Conservation (phyloP, 2,888 invertebrate genomes). For the Cheilosia variabilis region DNA sequence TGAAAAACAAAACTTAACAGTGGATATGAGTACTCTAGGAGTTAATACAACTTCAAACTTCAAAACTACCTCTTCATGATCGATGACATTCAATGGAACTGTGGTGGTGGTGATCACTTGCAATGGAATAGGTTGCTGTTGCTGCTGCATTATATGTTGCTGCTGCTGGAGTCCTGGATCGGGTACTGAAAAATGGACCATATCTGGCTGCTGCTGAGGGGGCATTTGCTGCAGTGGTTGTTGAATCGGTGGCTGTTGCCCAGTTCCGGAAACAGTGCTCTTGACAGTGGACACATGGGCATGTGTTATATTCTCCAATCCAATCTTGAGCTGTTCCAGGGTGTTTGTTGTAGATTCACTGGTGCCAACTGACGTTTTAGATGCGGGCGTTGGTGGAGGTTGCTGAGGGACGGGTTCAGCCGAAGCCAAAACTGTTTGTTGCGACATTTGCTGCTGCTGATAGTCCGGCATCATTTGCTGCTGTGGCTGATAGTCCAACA, state of each 20-base stretch:
- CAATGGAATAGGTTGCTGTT: constrained; percentile 22
- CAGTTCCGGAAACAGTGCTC: constrained; percentile 69
- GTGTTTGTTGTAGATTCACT: constrained; percentile 83
- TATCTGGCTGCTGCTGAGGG: constrained; percentile 60
- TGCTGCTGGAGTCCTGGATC: constrained; percentile 26
- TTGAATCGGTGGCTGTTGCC: constrained; percentile 77
- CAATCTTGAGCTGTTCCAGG: constrained; percentile 85
- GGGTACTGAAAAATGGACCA: constrained; percentile 15
- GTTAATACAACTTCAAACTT: constrained; percentile 31
- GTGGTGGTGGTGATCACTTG: constrained; percentile 26
- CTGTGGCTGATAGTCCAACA: constrained; percentile 57
- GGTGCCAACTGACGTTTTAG: constrained; percentile 33
- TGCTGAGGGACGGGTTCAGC: constrained; percentile 25
- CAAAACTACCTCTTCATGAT: constrained; percentile 67
- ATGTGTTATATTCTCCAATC: constrained; percentile 85
- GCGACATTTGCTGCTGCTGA: constrained; percentile 42
- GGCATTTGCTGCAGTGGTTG: constrained; percentile 76
- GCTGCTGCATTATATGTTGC: constrained; percentile 22
- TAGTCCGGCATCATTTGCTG: constrained; percentile 33
- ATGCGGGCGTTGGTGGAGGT: not conserved
- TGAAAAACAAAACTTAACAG: constrained; percentile 30
- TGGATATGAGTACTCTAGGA: constrained; percentile 22
- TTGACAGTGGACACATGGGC: constrained; percentile 82
- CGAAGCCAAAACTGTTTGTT: not conserved
- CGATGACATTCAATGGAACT: constrained; percentile 39